Evolutionary conservation across 1,140 invertebrate genomes (phyloP).

Genomic region (Drosophila cardini): DNA sequence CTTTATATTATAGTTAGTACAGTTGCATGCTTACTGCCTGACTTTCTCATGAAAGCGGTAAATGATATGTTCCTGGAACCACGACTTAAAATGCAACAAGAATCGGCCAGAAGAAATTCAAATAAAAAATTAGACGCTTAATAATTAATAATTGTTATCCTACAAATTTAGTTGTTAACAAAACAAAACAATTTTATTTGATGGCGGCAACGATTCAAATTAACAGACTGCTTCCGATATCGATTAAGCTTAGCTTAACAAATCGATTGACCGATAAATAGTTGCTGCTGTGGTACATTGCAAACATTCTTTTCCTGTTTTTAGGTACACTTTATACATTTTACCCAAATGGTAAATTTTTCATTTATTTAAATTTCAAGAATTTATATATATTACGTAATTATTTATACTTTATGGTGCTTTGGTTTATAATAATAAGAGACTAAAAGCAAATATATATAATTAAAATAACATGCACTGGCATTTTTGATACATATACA

Average conservation of each 20-base stretch:
- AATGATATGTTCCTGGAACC: conserved; percentile 54
- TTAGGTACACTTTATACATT: too few relatives aligned
- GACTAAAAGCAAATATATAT: too few relatives aligned
- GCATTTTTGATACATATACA: too few relatives aligned
- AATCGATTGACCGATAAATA: not conserved
- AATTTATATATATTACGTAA: too few relatives aligned
- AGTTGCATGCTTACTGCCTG: conserved; percentile 87
- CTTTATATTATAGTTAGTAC: conserved; percentile 86
- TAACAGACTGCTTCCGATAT: not conserved
- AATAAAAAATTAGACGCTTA: not conserved
- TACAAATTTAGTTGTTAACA: not conserved
- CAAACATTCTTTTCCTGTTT: too few relatives aligned
- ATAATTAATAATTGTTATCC: not conserved
- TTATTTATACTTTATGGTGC: too few relatives aligned
- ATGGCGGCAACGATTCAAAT: not conserved
- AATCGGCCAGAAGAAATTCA: not conserved
- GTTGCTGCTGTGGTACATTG: not conserved
- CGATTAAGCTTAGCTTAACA: not conserved
- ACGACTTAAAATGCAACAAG: not conserved
- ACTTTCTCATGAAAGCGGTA: conserved; percentile 75
- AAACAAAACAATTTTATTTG: not conserved
- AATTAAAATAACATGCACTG: too few relatives aligned
- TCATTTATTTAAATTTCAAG: too few relatives aligned
- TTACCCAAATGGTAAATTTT: too few relatives aligned
- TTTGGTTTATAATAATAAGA: too few relatives aligned